A percentile compares a stretch with the other conserved stretches of the same genome.
Conservation (phyloP, 2,113 vertebrate species). For the Fukomys damarensis region DNA sequence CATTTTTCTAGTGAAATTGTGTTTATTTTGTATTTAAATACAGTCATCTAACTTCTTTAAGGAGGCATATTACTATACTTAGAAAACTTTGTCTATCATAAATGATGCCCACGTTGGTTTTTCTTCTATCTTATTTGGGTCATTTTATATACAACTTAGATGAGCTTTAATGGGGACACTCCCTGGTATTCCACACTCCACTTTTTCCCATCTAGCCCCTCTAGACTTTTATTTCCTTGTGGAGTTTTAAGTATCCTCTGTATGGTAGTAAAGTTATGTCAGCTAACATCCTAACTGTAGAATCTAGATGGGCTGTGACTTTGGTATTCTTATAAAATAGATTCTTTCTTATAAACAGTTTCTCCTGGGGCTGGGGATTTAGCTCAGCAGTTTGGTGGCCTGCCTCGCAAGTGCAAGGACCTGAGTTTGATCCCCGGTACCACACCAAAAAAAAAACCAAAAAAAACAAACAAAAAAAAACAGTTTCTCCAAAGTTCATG, state of each 20-base stretch:
- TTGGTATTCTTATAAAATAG: background rate
- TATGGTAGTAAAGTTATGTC: background rate
- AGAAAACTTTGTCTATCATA: background rate
- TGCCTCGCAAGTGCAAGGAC: no score
- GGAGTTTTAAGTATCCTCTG: background rate
- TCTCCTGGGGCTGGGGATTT: no score
- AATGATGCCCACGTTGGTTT: background rate
- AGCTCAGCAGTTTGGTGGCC: no score
- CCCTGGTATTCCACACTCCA: background rate
- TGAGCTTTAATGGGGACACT: background rate
- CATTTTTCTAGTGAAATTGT: background rate
- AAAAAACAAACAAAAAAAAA: no score
- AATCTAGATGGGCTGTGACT: background rate
- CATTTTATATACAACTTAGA: background rate
- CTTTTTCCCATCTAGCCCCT: background rate
- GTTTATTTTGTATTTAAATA: background rate
- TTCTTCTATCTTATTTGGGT: background rate
- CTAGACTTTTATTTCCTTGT: background rate
- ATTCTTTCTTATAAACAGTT: background rate
- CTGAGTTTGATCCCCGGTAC: no score
- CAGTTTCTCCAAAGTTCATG: background rate
- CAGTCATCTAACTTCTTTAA: background rate
- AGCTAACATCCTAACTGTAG: background rate
- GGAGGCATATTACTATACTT: background rate
- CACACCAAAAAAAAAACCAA: no score